Base-by-base conservation (phyloP, 35 echinoderm and acorn worm species). In the Amphiura filiformis region DNA sequence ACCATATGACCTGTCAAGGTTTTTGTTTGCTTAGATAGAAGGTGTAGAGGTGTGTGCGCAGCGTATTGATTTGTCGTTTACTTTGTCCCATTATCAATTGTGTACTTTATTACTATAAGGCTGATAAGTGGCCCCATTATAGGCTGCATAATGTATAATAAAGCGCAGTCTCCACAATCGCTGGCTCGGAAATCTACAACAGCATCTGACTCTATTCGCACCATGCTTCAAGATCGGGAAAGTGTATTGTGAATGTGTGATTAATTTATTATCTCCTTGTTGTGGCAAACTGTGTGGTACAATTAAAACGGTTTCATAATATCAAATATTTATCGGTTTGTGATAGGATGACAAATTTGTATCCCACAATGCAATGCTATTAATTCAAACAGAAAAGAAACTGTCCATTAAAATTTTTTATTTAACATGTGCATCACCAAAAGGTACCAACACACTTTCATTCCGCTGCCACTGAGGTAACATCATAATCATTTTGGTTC, bases 61-160 rank as follows among this genome's bases (percentile, higher is more conserved):
- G 28, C 26, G 15, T 70, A 70, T 70, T 70, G 61, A 70, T 70
- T 70, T 18, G 9, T 70, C 11, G 11, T 70, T 70, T n/a, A n/a
- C 17, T 70, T 70, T 70, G 15, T 11, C 61, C 9, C 26, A 70
- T 70, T 23, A 70, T 70, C 7, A 70, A 70, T 70, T 70, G 61
- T 70, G 61, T 70, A 70, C 61, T 70, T 70, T 26, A 70, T 70
- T 70, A 15, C 61, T 70, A 26, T 18, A 30, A 52, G 61, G 61
- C 61, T 70, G 61, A 70, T 70, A 70, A 70, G 61, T 70, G 61
- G 61, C 61, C 61, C 61, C 61, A 70, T 70, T 70, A 70, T 17
- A 47, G 17, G 61, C 61, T 15, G 61, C 44, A n/a, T 70, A 70
- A n/a, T 70, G 61, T n/a, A 15, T 70, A 70, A 70, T 11, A 26